phyloP scores from a whole-genome alignment of 2,888 invertebrate genomes.

The Agrotis segetum region DNA sequence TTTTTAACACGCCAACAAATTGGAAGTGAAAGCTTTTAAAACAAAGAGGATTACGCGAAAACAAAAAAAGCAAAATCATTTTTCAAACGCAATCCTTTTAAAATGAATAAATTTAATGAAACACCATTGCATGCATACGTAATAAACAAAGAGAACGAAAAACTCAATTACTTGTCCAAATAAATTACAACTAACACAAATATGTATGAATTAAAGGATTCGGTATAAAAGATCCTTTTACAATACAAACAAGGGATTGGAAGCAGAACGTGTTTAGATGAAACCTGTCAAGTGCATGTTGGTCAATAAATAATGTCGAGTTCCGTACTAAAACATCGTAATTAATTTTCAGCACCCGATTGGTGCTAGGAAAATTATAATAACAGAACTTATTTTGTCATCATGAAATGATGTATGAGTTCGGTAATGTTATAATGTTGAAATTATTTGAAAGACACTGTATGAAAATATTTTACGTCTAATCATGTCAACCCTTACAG shows the following conservation, averaged over 20 bases:
- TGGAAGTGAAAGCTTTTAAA: background rate
- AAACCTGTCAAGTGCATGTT: slow-evolving; percentile 21
- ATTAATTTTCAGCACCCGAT: background rate
- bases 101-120: slow-evolving; percentile 38
- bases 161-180: slow-evolving; percentile 69
- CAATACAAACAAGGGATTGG: slow-evolving; percentile 46
- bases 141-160: slow-evolving; percentile 49
- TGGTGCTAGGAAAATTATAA: background rate
- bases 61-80: background rate
- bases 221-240: slow-evolving; percentile 62
- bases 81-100: slow-evolving; percentile 11
- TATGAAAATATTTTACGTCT: too few species aligned
- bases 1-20: background rate
- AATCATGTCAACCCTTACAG: too few species aligned
- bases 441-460: background rate
- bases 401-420: too few species aligned
- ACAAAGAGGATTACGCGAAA: background rate
- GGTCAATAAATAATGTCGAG: background rate
- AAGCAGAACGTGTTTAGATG: slow-evolving; percentile 34
- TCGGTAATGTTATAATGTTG: too few species aligned
- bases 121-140: slow-evolving; percentile 24
- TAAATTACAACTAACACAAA: slow-evolving; percentile 66
- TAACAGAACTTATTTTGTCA: background rate
- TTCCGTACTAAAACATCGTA: slow-evolving; percentile 26
- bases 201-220: slow-evolving; percentile 57